A percentile compares a stretch with the other conserved stretches of the same genome.
Conservation (phyloP, 2,113 vertebrate species). For the Platycercus adscitus region DNA sequence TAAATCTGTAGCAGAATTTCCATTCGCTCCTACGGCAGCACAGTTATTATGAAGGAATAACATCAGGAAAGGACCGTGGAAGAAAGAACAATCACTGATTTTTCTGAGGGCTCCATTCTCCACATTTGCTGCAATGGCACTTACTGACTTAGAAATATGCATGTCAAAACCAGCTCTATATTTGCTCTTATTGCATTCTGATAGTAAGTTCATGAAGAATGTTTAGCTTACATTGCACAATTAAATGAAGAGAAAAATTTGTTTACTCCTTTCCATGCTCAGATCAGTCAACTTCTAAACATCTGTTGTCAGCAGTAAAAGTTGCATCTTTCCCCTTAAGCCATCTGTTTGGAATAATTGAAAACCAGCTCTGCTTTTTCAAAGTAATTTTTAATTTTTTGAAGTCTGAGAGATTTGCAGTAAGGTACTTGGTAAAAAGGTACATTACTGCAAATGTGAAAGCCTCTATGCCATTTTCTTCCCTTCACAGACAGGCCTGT, state of each 20-base stretch:
- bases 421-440: background rate
- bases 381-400: background rate
- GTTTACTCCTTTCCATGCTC: background rate
- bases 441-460: background rate
- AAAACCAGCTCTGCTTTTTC: background rate
- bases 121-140: background rate
- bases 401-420: background rate
- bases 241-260: background rate
- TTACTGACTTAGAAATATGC: background rate
- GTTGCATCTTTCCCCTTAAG: background rate
- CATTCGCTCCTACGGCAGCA: background rate
- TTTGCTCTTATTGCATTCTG: background rate
- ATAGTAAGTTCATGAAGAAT: background rate
- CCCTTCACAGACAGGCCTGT: background rate
- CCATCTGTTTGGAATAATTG: background rate
- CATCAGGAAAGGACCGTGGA: background rate
- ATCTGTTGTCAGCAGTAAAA: background rate
- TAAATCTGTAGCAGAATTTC: background rate
- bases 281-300: background rate
- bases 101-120: background rate
- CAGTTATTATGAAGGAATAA: background rate
- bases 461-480: background rate
- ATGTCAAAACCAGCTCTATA: background rate
- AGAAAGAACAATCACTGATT: background rate
- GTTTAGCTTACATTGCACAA: background rate